Base-by-base conservation (phyloP, 2,797 vertebrate genomes). In the Lepus townsendii region DNA sequence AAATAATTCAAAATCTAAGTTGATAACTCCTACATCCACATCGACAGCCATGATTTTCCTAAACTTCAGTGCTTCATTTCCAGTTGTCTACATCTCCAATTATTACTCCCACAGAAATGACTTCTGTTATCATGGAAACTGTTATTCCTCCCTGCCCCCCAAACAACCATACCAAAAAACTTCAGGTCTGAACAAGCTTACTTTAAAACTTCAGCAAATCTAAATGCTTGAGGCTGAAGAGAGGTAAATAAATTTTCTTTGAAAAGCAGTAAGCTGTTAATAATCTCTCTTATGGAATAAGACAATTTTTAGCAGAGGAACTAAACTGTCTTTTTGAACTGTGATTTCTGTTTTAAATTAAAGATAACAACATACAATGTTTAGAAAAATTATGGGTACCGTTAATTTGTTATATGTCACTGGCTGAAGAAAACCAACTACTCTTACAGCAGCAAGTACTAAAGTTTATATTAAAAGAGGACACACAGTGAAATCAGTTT, bases 321-420 rank as follows among this genome's bases (percentile, higher is more conserved):
- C 10, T 32, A 76, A 76, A 63, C 30, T 60, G 7, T 57, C 57
- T 57, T 63, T 60, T 72, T 91, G 22, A 92, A 92, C 47, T 63
- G 38, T 82, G 63, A 91, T 10, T 72, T 90, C 35, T 60, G n/a
- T 90, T 90, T 93, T 83, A 83, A 96, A 75, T 72, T 94, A 95
- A 95, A 80, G 65, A 84, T 87, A 93, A 78, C 13, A 65, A 69
- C 19, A 83, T 75, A 52, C 63, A 90, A 72, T 73, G 85, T 82
- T 84, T 82, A 24, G 68, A 76, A 94, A 83, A 88, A 65, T 38
- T 86, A 35, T 60, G 19, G 42, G 20, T 76, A 57, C 24, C 20
- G 75, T 27, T 73, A 5, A 0, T 71, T 96, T 14, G 77, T 91
- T 77, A 73, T 3, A 13, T 52, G 77, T 79, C 32, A 77, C 5